phyloP scores from a whole-genome alignment of 2,797 vertebrate species.

The Iguana delicatissima region DNA sequence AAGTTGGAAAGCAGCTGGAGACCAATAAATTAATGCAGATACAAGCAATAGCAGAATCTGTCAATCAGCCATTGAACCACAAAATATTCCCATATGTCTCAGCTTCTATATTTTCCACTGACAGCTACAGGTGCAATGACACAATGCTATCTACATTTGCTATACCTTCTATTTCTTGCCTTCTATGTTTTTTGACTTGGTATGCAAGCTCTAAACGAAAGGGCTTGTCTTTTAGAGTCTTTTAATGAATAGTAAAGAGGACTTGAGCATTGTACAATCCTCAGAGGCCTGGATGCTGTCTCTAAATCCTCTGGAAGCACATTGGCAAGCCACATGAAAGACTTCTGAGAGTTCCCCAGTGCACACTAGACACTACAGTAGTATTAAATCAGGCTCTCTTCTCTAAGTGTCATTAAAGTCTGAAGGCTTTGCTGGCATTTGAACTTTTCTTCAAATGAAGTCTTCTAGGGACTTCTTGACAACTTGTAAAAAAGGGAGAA shows the following conservation, averaged over 20 bases:
- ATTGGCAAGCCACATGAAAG: constrained; percentile 53
- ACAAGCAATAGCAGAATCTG: background rate
- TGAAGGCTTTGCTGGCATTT: constrained; percentile 41
- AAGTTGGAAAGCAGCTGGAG: background rate
- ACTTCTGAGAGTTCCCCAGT: constrained; percentile 65
- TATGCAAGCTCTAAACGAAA: constrained; percentile 16
- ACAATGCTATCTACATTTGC: background rate
- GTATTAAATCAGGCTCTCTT: constrained; percentile 63
- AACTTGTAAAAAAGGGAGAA: constrained; percentile 43
- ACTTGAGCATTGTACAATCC: constrained; percentile 27
- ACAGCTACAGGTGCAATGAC: background rate
- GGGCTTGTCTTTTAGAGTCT: background rate
- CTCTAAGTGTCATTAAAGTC: constrained; percentile 48
- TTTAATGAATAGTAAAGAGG: constrained; percentile 26
- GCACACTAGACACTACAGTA: constrained; percentile 37
- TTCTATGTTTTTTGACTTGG: background rate
- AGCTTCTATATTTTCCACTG: background rate
- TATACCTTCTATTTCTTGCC: background rate
- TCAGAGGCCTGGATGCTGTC: constrained; percentile 42
- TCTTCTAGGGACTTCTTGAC: constrained; percentile 25
- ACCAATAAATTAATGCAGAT: background rate
- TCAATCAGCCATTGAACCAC: background rate
- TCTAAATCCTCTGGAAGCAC: constrained; percentile 50
- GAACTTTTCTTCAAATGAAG: constrained; percentile 50
- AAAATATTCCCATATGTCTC: background rate